Base-by-base conservation (phyloP, 2,888 invertebrate genomes). In the Monopis laevigella region DNA sequence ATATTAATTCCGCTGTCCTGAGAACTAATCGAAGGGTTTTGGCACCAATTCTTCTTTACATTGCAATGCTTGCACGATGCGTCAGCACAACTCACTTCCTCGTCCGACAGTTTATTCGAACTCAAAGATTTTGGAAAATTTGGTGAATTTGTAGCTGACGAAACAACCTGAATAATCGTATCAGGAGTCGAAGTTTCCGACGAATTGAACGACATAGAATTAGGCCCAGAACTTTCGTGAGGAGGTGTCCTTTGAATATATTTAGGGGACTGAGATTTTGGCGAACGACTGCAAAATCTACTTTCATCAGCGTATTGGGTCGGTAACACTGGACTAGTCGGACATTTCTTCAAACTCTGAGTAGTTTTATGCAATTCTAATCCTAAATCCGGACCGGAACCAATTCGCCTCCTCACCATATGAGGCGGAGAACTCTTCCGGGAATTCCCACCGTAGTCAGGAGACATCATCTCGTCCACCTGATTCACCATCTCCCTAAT, bases 1-100 rank as follows among this genome's bases (percentile, higher is more conserved):
- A 90, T 73, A 57, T 90, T 90, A 43, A 90, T 90, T 1, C 90
- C 90, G 52, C 89, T 90, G 58, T 90, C 90, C 60, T 89, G 89
- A 3, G 89, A 89, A 54, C 89, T 89, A 40, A 88, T 83, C 41
- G 88, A 87, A 44, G 86, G 86, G 39, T 88, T 86, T 51, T 86
- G 84, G 45, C 87, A 86, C 64, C 87, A 85, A 17, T 81, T 78
- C 52, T 86, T 83, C 45, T 86, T 82, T 46, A 74, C 72, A 53
- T 64, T 62, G 55, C 64, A 77, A 48, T 77, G 83, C 71, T 74
- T 68, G 53, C 69, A 70, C 26, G 74, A 66, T 18, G 61, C 68
- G 36, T 82, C 81, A 19, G 61, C 64, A 48, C 82, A 83, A 29
- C 51, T 62, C 12, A 62, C 59, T 44, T 86, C 86, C n/a, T 86